Conservation (phyloP, 1,140 invertebrate genomes). For the Teleogryllus occipitalis region DNA sequence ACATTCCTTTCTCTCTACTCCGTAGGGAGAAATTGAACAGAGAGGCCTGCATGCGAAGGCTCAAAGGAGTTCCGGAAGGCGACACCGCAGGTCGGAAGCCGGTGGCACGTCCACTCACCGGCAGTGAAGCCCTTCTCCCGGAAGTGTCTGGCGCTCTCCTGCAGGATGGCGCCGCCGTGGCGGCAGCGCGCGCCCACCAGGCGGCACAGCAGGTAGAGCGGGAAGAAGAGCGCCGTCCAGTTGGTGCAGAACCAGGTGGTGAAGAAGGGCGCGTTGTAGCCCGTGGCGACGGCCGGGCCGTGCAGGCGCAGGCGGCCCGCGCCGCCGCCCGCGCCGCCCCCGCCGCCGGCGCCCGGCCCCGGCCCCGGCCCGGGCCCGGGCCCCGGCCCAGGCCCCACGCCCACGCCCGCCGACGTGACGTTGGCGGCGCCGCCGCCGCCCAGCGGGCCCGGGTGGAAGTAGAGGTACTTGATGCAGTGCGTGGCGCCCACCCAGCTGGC, state of each 20-base stretch:
- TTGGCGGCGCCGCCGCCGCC: neutral
- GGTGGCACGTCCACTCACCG: slow-evolving; percentile 42
- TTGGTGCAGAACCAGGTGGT: slow-evolving; percentile 93
- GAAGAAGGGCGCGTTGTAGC: slow-evolving; percentile 84
- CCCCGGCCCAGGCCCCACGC: neutral
- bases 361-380: too few relatives aligned
- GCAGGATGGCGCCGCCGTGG: slow-evolving; percentile 61
- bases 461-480: slow-evolving; percentile 80
- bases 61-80: too few relatives aligned
- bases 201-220: slow-evolving; percentile 71
- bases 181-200: slow-evolving; percentile 61
- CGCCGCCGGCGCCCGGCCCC: neutral
- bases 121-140: slow-evolving; percentile 79
- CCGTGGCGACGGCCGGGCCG: slow-evolving; percentile 20
- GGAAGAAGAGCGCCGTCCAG: slow-evolving; percentile 85
- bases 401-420: neutral
- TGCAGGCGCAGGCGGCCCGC: neutral
- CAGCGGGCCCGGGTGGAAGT: slow-evolving; percentile 39
- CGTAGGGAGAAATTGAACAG: too few relatives aligned
- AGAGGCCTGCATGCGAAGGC: too few relatives aligned
- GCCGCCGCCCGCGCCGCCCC: neutral
- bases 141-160: slow-evolving; percentile 71
- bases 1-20: too few relatives aligned
- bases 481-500: slow-evolving; percentile 83
- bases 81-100: too few relatives aligned